A percentile compares a stretch with the other conserved stretches of the same genome.
These are phyloP conservation scores for Lerista edwardsae DNA, from an alignment of 2,797 vertebrate genomes.

Conservation along the genomic window DNA sequence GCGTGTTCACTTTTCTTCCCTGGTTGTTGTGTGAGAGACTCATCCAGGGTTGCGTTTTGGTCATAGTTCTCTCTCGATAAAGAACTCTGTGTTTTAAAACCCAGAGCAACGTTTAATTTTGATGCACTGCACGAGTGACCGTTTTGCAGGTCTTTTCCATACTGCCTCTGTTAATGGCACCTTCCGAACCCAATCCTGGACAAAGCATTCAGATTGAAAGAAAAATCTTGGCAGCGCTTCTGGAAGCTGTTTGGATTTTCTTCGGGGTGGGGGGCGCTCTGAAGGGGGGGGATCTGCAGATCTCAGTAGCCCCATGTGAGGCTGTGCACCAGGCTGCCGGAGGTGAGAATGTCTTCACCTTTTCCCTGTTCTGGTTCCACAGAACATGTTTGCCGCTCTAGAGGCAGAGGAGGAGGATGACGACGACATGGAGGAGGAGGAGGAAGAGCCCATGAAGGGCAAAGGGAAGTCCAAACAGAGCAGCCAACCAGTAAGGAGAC, in stretches of 20 bases:
- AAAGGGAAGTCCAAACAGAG: conserved; percentile 52
- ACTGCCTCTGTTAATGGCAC: neutral
- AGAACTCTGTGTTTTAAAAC: too few species aligned
- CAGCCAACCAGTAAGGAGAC: conserved; percentile 35
- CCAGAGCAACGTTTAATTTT: too few species aligned
- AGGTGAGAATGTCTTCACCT: neutral
- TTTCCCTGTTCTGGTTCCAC: conserved; percentile 14
- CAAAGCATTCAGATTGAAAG: neutral
- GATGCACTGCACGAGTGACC: too few species aligned
- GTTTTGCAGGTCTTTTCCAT: neutral
- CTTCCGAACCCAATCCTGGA: neutral
- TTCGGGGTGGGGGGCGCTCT: neutral
- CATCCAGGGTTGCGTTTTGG: neutral
- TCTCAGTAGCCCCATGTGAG: neutral
- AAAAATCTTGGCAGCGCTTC: neutral
- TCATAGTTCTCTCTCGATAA: neutral
- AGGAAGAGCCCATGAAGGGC: conserved; percentile 49
- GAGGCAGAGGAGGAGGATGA: conserved; percentile 43
- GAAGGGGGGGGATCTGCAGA: neutral
- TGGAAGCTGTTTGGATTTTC: neutral
- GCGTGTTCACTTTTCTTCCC: neutral
- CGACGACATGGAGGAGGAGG: conserved; percentile 48
- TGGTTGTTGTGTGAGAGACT: neutral
- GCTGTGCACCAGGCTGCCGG: neutral
- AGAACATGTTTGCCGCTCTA: conserved; percentile 59